Base-by-base conservation (phyloP, 2,797 vertebrate genomes). In the Hoplostethus mediterraneus region DNA sequence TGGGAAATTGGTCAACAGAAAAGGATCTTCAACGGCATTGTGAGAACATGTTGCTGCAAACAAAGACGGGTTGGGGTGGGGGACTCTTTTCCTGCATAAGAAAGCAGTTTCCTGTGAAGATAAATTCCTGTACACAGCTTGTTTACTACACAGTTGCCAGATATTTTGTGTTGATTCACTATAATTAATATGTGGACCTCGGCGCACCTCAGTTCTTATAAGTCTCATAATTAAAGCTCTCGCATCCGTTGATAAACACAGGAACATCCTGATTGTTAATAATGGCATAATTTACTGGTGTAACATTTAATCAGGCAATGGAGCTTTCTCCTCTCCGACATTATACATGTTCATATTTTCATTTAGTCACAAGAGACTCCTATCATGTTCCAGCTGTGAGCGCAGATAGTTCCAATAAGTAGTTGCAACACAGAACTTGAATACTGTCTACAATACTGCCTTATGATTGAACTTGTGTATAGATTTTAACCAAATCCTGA, bases 1-100 rank as follows among this genome's bases (percentile, higher is more conserved):
- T 64, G 57, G 65, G 60, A 47, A 61, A 51, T 61, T 25, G 45
- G 81, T 82, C 84, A 90, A 90, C 88, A 92, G 90, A 88, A 90
- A 88, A 79, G 75, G 73, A 69, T 68, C 80, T 44, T 55, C 64
- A 13, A 64, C 42, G 2, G 61, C 33, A 80, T 42, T 69, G 73
- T 67, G 59, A 82, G 82, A 77, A 75, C 77, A 74, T 74, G 63
- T 28, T 42, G 71, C 56, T 51, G 67, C 54, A 67, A 84, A 88
- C 89, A 89, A 89, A 87, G 67, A 69, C 67, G 5, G 31, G 63
- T 7, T 0, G 17, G 71, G 73, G 63, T 30, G 56, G 71, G 47
- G 64, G 77, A 71, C 59, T 61, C 56, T 48, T 63, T 3, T 0
- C 72, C 31, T 40, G 44, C 47, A 65, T 70, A 47, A 71, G 49